Evolutionary conservation across 2,888 invertebrate genomes (phyloP).

Genomic region (Nomada ferruginata): DNA sequence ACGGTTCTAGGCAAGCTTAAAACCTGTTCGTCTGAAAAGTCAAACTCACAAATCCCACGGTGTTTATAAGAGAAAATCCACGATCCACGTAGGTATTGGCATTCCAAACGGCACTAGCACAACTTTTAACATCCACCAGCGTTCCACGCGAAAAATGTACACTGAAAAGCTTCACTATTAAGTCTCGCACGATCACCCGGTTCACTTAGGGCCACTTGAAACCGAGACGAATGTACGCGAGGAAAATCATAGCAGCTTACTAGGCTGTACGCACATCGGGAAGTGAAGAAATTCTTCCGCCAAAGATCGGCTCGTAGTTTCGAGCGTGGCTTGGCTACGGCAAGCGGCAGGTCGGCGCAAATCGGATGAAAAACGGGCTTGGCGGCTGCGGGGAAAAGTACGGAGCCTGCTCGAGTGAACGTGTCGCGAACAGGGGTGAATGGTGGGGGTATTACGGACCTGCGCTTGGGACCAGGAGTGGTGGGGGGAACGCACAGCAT

Average conservation of each 20-base stretch:
- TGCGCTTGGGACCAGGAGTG: constrained; percentile 43
- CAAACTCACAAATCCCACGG: background rate
- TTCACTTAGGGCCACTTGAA: background rate
- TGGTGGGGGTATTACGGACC: constrained; percentile 36
- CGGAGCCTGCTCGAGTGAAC: constrained; percentile 46
- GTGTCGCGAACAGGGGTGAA: constrained; percentile 45
- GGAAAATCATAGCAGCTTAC: background rate
- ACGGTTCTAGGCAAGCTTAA: background rate
- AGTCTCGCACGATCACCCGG: background rate
- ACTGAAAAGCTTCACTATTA: constrained; percentile 9
- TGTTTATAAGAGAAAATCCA: constrained; percentile 35
- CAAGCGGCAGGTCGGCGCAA: constrained; percentile 64
- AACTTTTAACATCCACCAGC: constrained; percentile 27
- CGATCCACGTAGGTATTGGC: constrained; percentile 12
- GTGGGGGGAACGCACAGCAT: constrained; percentile 33
- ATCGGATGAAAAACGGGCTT: constrained; percentile 69
- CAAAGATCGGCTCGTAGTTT: constrained; percentile 39
- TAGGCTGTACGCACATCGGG: constrained; percentile 13
- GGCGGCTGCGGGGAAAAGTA: constrained; percentile 45
- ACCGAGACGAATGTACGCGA: background rate
- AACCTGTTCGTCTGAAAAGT: background rate
- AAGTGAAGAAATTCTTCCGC: constrained; percentile 33
- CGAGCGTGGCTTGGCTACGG: constrained; percentile 53
- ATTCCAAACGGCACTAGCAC: constrained; percentile 34
- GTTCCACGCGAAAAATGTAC: constrained; percentile 18